Conservation (phyloP, 2,888 invertebrate species). For the Agrilus mali region DNA sequence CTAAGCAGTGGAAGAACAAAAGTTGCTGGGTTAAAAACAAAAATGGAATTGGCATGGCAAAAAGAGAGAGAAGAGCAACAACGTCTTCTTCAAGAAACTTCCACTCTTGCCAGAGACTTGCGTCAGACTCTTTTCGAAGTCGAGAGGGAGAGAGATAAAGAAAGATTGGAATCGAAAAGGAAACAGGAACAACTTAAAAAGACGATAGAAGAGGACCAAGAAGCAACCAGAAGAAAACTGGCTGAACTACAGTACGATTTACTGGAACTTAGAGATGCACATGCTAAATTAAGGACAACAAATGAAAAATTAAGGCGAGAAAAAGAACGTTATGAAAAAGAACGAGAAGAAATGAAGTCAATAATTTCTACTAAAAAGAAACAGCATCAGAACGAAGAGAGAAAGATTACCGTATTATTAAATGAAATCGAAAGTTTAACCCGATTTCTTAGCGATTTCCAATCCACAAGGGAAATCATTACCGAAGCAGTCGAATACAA, state of each 20-base stretch:
- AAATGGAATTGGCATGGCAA: conserved; percentile 87
- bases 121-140: conserved; percentile 81
- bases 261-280: conserved; percentile 78
- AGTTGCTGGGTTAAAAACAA: conserved; percentile 72
- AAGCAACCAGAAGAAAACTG: conserved; percentile 75
- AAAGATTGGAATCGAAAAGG: conserved; percentile 73
- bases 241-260: conserved; percentile 77
- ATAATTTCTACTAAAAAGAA: conserved; percentile 37
- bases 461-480: conserved; percentile 32
- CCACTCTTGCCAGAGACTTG: conserved; percentile 76
- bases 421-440: conserved; percentile 65
- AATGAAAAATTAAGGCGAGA: conserved; percentile 83
- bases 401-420: conserved; percentile 56
- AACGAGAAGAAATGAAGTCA: conserved; percentile 49
- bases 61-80: conserved; percentile 89
- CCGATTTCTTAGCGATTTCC: conserved; percentile 61
- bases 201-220: conserved; percentile 76
- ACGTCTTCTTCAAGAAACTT: conserved; percentile 78
- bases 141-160: conserved; percentile 81
- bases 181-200: conserved; percentile 75
- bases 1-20: conserved; percentile 73
- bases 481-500: conserved; percentile 34
- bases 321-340: conserved; percentile 73
- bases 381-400: conserved; percentile 53
- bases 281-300: conserved; percentile 80